Conservation (phyloP, 2,113 vertebrate species). For the Rhineura floridana region DNA sequence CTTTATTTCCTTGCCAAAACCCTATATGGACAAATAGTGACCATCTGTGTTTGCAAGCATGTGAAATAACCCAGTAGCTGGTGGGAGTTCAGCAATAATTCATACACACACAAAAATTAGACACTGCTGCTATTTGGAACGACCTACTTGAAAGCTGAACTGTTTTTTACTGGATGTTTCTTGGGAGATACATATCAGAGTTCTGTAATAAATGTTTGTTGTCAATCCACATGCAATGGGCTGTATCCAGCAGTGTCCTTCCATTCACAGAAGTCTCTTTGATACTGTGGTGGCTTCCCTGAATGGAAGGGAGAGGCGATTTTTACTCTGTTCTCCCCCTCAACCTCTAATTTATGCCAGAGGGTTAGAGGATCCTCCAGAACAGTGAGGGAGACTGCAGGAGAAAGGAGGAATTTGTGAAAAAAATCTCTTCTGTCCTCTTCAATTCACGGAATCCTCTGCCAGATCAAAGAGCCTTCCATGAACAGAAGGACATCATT, state of each 20-base stretch:
- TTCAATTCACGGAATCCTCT: not conserved
- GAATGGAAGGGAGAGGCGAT: not conserved
- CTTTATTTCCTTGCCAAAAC: conserved; percentile 38
- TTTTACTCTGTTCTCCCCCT: not conserved
- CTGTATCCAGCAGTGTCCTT: conserved; percentile 46
- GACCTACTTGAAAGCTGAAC: conserved; percentile 48
- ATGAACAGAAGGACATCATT: not conserved
- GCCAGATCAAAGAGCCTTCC: not conserved
- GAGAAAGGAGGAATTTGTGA: not conserved
- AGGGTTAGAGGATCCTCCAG: not conserved
- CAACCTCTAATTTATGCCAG: not conserved
- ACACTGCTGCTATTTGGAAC: conserved; percentile 1
- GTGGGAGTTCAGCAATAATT: not conserved
- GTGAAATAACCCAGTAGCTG: conserved; percentile 49
- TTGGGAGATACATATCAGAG: conserved; percentile 55
- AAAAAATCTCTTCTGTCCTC: not conserved
- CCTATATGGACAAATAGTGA: conserved; percentile 38
- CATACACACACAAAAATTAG: conserved; percentile 51
- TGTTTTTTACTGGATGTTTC: conserved; percentile 35
- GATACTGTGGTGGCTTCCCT: not conserved
- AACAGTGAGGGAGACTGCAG: not conserved
- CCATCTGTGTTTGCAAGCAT: conserved; percentile 35
- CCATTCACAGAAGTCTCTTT: not conserved
- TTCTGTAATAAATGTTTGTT: conserved; percentile 61
- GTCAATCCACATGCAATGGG: not conserved